Evolutionary conservation across 2,113 vertebrate species (phyloP).

Genomic region (Channa argus): DNA sequence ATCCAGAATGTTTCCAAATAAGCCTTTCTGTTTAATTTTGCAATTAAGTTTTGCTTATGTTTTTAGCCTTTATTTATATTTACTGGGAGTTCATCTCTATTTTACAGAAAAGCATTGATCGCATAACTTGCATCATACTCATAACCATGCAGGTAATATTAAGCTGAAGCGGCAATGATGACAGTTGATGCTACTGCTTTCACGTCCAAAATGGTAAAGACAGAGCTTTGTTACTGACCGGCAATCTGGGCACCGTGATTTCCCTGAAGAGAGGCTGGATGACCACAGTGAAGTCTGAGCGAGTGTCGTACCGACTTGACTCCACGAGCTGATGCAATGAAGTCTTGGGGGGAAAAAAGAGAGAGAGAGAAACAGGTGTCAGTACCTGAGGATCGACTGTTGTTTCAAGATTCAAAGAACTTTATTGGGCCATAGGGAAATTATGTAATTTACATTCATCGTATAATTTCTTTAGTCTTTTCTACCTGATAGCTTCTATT

Average conservation of each 20-base stretch:
- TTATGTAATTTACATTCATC: too few species aligned
- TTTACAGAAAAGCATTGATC: too few species aligned
- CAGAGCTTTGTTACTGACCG: constrained; percentile 74
- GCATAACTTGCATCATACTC: too few species aligned
- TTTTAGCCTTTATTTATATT: too few species aligned
- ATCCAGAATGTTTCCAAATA: too few species aligned
- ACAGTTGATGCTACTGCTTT: too few species aligned
- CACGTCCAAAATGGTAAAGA: not conserved
- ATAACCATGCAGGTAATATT: too few species aligned
- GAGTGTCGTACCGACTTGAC: constrained; percentile 81
- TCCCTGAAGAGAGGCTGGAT: constrained; percentile 87
- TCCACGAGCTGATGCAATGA: constrained; percentile 72
- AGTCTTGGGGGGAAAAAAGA: constrained; percentile 51
- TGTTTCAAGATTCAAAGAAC: not conserved
- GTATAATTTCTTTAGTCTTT: not conserved
- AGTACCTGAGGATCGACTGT: not conserved
- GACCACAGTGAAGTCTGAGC: constrained; percentile 87
- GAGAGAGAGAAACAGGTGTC: constrained; percentile 45
- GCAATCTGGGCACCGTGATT: constrained; percentile 43
- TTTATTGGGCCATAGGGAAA: too few species aligned
- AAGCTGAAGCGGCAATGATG: too few species aligned
- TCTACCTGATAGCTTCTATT: constrained; percentile 87
- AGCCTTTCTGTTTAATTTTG: too few species aligned
- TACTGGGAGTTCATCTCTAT: too few species aligned
- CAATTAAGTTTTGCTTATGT: too few species aligned